Base-by-base conservation (phyloP, 1,140 invertebrate species). In the Ephestia elutella region DNA sequence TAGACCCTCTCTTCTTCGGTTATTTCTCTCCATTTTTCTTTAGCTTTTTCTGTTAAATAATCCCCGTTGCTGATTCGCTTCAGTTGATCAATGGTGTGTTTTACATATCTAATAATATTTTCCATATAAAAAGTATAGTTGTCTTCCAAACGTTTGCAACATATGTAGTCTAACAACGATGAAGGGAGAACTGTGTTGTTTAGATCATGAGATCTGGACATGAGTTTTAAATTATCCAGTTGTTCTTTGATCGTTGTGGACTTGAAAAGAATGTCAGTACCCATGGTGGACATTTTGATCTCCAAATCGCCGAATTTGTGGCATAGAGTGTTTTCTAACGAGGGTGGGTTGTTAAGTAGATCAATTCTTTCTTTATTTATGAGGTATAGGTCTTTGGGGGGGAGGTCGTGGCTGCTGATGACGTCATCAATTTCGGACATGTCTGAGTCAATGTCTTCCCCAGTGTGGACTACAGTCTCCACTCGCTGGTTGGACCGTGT, bases 41-140 rank as follows among this genome's bases (percentile, higher is more conserved):
- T 87, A 13, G 74, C 82, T 68, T 59, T 81, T 0, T 85, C 80
- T n/a, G 82, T 86, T 56, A 88, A 75, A 58, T 84, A 88, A 60
- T 88, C 86, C 5, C 86, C 86, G 44, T 88, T 86, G 57, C 84
- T 86, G 10, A 88, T 87, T 17, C 82, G 82, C 55, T 81, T 88
- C 7, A 88, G 59, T 54, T 88, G 82, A 15, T 87, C 82, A 15
- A 88, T 86, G 9, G 80, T 87, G 59, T 82, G 68, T 54, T 83
- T 71, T 0, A 85, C 84, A 51, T 86, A 80, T 63, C 57, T 63
- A 30, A 88, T 85, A n/a, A 88, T 71, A 38, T 78, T 87, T 25
- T 88, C 86, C 80, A 88, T 83, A 56, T 88, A 79, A 64, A 86
- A 82, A 54, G 77, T 81, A 28, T 75, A 79, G 57, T 85, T 80